Evolutionary conservation across 2,888 invertebrate genomes (phyloP).

Genomic region (Luperina testacea): DNA sequence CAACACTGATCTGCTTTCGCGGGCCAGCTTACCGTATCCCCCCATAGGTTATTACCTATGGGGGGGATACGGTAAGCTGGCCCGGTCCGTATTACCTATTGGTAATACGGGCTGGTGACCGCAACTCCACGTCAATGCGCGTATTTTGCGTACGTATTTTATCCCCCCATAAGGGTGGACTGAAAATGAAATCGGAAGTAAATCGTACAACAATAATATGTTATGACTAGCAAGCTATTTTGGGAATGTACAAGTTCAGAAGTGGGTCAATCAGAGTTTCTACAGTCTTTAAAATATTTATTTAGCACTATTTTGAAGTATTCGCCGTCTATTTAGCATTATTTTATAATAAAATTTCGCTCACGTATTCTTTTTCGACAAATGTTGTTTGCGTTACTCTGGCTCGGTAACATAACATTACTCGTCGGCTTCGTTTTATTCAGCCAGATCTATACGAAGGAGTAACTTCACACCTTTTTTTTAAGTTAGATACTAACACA

Average conservation of each 20-base stretch:
- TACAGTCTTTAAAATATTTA: neutral
- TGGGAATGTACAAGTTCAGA: constrained; percentile 25
- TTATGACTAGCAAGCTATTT: constrained; percentile 26
- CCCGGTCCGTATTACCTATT: no score
- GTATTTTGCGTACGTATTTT: no score
- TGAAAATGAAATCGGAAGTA: neutral
- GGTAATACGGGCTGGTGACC: no score
- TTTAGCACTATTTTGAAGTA: neutral
- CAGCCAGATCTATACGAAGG: neutral
- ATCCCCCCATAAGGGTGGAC: neutral
- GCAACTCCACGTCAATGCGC: no score
- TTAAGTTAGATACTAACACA: neutral
- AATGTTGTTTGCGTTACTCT: neutral
- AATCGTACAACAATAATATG: constrained; percentile 21
- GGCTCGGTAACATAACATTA: neutral
- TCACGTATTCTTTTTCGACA: neutral
- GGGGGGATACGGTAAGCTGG: no score
- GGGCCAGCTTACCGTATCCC: neutral
- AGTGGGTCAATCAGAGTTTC: neutral
- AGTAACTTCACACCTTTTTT: neutral
- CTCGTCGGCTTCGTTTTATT: neutral
- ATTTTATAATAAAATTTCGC: no score
- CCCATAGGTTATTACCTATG: no score
- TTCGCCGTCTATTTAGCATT: neutral
- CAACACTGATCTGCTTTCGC: neutral